Base-by-base conservation (phyloP, 2,888 invertebrate genomes). In the Cryptocephalus moraei region DNA sequence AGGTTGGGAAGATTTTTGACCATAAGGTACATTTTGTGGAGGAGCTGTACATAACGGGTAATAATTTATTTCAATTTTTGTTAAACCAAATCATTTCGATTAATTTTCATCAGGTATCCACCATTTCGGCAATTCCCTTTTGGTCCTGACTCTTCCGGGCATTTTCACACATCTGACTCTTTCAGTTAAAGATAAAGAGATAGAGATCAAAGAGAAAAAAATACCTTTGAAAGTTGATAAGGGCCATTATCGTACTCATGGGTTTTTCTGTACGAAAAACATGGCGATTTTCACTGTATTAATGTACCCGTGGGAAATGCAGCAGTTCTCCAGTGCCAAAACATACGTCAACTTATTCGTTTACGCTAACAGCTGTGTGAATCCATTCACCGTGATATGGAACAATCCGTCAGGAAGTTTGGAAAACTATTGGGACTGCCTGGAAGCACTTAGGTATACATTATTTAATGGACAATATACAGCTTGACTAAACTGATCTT, bases 361-460 rank as follows among this genome's bases (percentile, higher is more conserved):
- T 13, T 67, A 63, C 50, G 49, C 58, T 43, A 60, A 67, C 50
- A 51, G 49, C 9, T 32, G 49, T 4, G 49, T 59, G 43, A 58
- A 68, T 46, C 64, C 66, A 2, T 56, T 68, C 13, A 49, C 61
- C 34, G 44, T 62, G 38, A 49, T 70, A 12, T 57, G 64, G 59
- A 52, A 61, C 8, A 65, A 65, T 49, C 42, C 50, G n/a, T 56
- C 51, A 12, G 56, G 55, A 22, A 63, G 56, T 48, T 56, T 69
- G 41, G 47, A 47, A 36, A 55, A 60, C 32, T 60, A 62, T 54
- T 67, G 66, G 67, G 70, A 70, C 50, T 68, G 67, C 50, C 61
- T 70, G 22, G 70, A 69, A 56, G 54, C 61, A 22, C 54, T 67
- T 34, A 62, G 69, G 68, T 67, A 54, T 49, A 43, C 10, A 10